Base-by-base conservation (phyloP, 1,140 invertebrate species). In the Heterodera carotae region DNA sequence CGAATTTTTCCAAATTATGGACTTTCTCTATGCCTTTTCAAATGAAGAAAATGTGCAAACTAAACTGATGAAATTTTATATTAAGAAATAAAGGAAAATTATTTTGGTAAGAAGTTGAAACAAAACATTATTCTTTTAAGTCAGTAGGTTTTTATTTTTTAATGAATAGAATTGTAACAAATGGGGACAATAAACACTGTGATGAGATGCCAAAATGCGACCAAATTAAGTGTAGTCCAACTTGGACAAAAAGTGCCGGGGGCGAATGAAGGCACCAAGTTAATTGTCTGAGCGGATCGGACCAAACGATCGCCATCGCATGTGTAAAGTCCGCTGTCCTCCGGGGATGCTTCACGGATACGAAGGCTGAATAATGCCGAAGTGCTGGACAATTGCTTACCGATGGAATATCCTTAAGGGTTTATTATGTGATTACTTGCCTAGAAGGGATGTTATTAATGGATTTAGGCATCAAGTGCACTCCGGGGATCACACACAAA, bases 241-340 rank as follows among this genome's bases (percentile, higher is more conserved):
- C 7, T 8, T 6, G 7, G 39, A 12, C 39, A 15, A 33, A 33
- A 29, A 12, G 67, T 22, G 27, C 7, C 15, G 43, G 69, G 43
- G 33, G 29, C 31, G 22, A 31, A 31, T 43, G 59, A 33, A n/a
- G 27, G 62, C 36, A 64, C 56, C 62, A 79, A 53, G 53, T 82
- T 48, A 22, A 79, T 48, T 15, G 78, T 79, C 70, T 79, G 78
- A 25, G 79, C 69, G 43, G 78, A 79, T n/a, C 64, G 48, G 29
- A 68, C 53, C 27, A 81, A 34, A 25, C 43, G 34, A 27, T 81
- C 64, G 8, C 78, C 78, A 27, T 79, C 80, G 62, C 78, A 79
- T 60, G 79, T 39, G 56, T 79, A 79, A 27, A 81, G 10, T 25
- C 78, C 78, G 36, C 72, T 64, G 36, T 79, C 78, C 15, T 59